Evolutionary conservation across 1,140 invertebrate species (phyloP), one percentile per base, ranked within the genome.

Genomic region (Sitodiplosis mosellana): DNA sequence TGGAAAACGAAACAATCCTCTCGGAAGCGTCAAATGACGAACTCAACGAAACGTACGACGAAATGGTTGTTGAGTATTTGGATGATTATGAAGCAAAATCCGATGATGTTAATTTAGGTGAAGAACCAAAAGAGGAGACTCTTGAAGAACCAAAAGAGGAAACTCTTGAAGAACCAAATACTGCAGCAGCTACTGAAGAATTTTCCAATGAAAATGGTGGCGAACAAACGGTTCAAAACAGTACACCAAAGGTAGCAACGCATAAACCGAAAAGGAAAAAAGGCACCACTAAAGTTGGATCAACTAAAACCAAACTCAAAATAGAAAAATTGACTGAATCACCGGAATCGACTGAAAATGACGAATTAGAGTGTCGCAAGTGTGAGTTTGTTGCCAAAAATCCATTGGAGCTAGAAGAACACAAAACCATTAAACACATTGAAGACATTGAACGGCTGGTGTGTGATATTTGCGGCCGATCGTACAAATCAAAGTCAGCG

Each of bases 401-500:
- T 38, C 37, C 11, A 38, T n/a, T 34, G 6, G 15, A 47, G 33
- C 17, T 21, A 6, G 36, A 22, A 37, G 17, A 10, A 20, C 46
- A 47, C 33, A 37, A n/a, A 34, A 27, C 11, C 6, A 4, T 8
- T 27, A n/a, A 43, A 18, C n/a, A 43, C 38, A 15, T 7, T 12
- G 18, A 18, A 6, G 20, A 21, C 5, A 43, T 18, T 18, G 4
- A 40, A 19, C 6, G 5, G 15, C 11, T 18, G 21, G 45, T 68
- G 52, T 72, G 70, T 51, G 68, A 72, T 52, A 63, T 59, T 49
- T 73, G 70, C 60, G 69, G 69, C 14, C 62, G 65, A 48, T 61
- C 58, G 1, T 68, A 67, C 46, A 67, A 65, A 46, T 65, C 68
- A 37, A 68, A 66, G 46, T 53, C 60, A 38, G 64, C 64, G 0